Percentiles rank a stretch among this genome's conserved stretches.
phyloP scores from a whole-genome alignment of 2,888 invertebrate species.

The Meiosimyza platycephala region DNA sequence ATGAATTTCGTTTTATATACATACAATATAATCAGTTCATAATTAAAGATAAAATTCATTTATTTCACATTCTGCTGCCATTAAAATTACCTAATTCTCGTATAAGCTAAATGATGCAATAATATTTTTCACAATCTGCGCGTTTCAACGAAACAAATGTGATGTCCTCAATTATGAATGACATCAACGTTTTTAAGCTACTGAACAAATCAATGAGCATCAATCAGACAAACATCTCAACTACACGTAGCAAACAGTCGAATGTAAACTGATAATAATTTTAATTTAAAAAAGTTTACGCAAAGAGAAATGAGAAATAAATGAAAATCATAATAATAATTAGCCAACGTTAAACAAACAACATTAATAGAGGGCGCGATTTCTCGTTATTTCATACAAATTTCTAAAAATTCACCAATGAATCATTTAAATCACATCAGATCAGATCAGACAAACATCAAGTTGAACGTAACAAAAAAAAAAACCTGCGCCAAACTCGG shows the following conservation, averaged over 20 bases:
- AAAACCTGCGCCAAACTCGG: not conserved
- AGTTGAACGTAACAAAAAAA: not conserved
- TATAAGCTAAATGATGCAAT: not conserved
- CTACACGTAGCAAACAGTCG: not conserved
- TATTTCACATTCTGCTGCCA: too few relatives aligned
- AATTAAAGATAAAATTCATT: too few relatives aligned
- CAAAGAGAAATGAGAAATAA: too few relatives aligned
- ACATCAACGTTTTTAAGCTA: too few relatives aligned
- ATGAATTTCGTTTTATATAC: too few relatives aligned
- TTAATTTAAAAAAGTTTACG: too few relatives aligned
- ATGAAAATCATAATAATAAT: not conserved
- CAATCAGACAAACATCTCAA: not conserved
- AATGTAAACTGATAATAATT: too few relatives aligned
- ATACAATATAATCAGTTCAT: too few relatives aligned
- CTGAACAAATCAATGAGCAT: not conserved
- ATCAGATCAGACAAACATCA: constrained; percentile 2
- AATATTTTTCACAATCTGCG: not conserved
- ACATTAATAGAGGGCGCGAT: not conserved
- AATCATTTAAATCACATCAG: constrained; percentile 4
- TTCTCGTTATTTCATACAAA: not conserved
- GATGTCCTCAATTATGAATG: not conserved
- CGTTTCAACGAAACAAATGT: not conserved
- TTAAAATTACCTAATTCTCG: too few relatives aligned
- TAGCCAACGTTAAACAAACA: not conserved
- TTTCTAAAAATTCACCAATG: constrained; percentile 27